Conservation (phyloP, 2,113 vertebrate genomes). For the Ceratotherium simum region DNA sequence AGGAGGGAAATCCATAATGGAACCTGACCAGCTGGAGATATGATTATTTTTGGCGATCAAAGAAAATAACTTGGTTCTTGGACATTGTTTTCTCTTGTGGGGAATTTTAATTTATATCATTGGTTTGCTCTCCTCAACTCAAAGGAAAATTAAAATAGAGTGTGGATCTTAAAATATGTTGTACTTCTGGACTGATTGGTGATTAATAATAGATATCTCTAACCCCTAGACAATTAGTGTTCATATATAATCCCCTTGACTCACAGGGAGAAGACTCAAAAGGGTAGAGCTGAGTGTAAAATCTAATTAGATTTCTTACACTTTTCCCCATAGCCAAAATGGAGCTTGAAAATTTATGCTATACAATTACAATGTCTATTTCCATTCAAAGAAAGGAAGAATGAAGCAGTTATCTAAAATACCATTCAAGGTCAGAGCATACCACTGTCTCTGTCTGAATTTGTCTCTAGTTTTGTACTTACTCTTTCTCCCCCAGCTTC, state of each 20-base stretch:
- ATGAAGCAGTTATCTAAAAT: background rate
- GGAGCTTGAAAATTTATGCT: conserved; percentile 18
- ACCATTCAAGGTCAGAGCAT: background rate
- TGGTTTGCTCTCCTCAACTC: background rate
- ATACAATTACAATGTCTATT: conserved; percentile 7
- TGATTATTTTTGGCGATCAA: conserved; percentile 44
- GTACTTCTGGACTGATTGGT: background rate
- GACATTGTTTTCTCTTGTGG: conserved; percentile 1
- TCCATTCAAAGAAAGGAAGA: background rate
- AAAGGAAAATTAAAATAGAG: conserved; percentile 47
- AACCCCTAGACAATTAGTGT: background rate
- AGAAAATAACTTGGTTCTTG: conserved; percentile 41
- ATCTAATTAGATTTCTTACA: conserved; percentile 9
- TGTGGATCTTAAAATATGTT: background rate
- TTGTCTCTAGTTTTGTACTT: background rate
- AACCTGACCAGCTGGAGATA: background rate
- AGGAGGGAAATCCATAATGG: background rate
- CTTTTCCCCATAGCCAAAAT: background rate
- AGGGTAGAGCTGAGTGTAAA: background rate
- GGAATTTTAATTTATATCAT: conserved; percentile 43
- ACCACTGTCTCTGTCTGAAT: background rate
- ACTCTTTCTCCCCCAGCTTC: background rate
- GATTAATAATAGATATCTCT: conserved; percentile 1
- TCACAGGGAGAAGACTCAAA: background rate
- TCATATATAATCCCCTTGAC: conserved; percentile 5